A percentile compares a stretch with the other conserved stretches of the same genome.
These are phyloP conservation scores for Belonocnema kinseyi DNA, from an alignment of 1,140 invertebrate species.

Conservation along the genomic window DNA sequence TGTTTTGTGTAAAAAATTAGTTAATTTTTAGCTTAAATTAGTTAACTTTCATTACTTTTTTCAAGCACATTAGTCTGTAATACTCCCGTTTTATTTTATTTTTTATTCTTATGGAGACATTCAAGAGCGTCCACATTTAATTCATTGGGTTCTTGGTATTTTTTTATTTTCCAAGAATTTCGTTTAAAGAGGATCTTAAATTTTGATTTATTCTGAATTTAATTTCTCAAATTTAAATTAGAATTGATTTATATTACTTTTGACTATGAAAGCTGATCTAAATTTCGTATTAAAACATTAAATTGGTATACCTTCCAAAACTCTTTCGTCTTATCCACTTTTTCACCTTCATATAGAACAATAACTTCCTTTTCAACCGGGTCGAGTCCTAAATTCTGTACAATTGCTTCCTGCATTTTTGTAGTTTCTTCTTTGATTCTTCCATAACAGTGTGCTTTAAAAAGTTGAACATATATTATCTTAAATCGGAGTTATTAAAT, in stretches of 20 bases:
- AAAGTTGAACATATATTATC: conserved; percentile 31
- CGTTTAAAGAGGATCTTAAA: too few relatives aligned
- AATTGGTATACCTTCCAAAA: conserved; percentile 73
- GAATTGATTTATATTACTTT: neutral
- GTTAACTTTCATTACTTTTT: too few relatives aligned
- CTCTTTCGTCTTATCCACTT: conserved; percentile 66
- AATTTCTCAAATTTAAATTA: conserved; percentile 8
- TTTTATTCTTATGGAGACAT: too few relatives aligned
- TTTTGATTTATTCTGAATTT: neutral
- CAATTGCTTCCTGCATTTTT: conserved; percentile 85
- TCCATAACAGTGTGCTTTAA: conserved; percentile 84
- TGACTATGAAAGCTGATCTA: too few relatives aligned
- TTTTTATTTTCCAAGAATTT: too few relatives aligned
- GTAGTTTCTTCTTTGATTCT: conserved; percentile 87
- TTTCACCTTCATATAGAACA: conserved; percentile 89
- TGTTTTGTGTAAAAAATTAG: too few relatives aligned
- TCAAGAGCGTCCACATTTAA: too few relatives aligned
- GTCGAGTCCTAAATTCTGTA: conserved; percentile 80
- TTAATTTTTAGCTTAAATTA: too few relatives aligned
- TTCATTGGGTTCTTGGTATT: too few relatives aligned
- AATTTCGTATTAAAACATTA: too few relatives aligned
- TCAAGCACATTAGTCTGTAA: too few relatives aligned
- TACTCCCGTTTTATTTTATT: too few relatives aligned
- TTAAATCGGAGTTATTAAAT: neutral
- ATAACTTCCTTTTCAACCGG: conserved; percentile 90